A percentile compares a stretch with the other conserved stretches of the same genome.
Conservation (phyloP, 2,888 invertebrate species). For the Limnephilus auricula region DNA sequence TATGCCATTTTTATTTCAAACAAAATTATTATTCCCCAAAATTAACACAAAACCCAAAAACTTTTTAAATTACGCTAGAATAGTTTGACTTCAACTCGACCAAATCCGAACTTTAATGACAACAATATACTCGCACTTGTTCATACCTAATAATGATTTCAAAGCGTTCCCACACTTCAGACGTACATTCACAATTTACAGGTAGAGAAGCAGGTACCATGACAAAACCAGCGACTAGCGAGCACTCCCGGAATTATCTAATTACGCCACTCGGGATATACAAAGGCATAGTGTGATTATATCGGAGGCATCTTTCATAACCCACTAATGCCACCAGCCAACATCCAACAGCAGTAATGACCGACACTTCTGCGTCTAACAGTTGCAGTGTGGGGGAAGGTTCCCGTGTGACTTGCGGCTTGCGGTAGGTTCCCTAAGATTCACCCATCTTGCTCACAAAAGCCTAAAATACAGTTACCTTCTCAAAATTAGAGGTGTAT, state of each 20-base stretch:
- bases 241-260: constrained; percentile 48
- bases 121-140: not conserved
- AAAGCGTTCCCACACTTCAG: constrained; percentile 41
- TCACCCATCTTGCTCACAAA: not conserved
- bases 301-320: constrained; percentile 45
- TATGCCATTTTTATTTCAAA: not conserved
- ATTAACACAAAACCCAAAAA: not conserved
- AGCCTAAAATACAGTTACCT: not conserved
- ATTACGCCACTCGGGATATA: constrained; percentile 44
- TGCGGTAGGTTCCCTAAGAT: constrained; percentile 10
- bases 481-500: too few species aligned
- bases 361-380: constrained; percentile 9
- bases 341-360: constrained; percentile 13
- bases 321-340: constrained; percentile 37
- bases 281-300: constrained; percentile 44
- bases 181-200: not conserved
- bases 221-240: constrained; percentile 4
- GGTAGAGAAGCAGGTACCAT: not conserved
- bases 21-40: not conserved
- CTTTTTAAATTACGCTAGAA: not conserved
- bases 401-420: constrained; percentile 45
- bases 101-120: not conserved
- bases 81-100: not conserved
- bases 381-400: not conserved
- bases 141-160: not conserved